phyloP scores from a whole-genome alignment of 2,888 invertebrate species.

The Fragum fragum region DNA sequence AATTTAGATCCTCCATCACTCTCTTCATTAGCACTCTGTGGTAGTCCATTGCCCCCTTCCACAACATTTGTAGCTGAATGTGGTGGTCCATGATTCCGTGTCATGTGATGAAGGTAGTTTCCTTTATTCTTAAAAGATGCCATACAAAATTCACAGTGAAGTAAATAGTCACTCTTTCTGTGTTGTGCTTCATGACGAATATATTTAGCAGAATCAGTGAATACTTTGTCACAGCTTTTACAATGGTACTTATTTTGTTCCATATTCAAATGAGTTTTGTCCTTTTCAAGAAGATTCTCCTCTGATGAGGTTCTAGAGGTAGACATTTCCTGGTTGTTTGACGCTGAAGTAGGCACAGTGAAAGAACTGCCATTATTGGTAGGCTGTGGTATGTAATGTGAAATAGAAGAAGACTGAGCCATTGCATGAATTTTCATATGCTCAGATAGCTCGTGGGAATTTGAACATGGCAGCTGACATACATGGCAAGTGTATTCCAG shows the following conservation, averaged over 20 bases:
- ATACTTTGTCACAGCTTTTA: constrained; percentile 51
- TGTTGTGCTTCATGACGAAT: constrained; percentile 56
- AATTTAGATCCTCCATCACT: not conserved
- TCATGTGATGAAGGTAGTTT: constrained; percentile 54
- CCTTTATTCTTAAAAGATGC: constrained; percentile 54
- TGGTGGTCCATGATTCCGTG: constrained; percentile 32
- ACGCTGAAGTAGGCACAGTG: constrained; percentile 1
- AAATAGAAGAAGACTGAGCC: constrained; percentile 8
- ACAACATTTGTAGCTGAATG: constrained; percentile 1
- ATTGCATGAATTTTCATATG: constrained; percentile 58
- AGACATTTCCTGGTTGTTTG: constrained; percentile 8
- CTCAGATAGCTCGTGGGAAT: constrained; percentile 43
- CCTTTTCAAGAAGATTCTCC: constrained; percentile 39
- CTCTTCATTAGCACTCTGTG: not conserved
- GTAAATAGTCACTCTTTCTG: constrained; percentile 38
- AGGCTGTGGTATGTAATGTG: constrained; percentile 16
- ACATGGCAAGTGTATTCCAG: constrained; percentile 24
- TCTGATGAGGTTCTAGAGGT: constrained; percentile 39
- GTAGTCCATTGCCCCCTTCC: not conserved
- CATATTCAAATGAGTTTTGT: constrained; percentile 36
- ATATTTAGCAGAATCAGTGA: constrained; percentile 49
- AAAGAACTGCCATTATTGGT: constrained; percentile 7
- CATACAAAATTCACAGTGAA: constrained; percentile 62
- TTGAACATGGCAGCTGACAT: constrained; percentile 43
- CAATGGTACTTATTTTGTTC: constrained; percentile 47